phyloP scores from a whole-genome alignment of 2,888 invertebrate genomes.

The Ischnura elegans region DNA sequence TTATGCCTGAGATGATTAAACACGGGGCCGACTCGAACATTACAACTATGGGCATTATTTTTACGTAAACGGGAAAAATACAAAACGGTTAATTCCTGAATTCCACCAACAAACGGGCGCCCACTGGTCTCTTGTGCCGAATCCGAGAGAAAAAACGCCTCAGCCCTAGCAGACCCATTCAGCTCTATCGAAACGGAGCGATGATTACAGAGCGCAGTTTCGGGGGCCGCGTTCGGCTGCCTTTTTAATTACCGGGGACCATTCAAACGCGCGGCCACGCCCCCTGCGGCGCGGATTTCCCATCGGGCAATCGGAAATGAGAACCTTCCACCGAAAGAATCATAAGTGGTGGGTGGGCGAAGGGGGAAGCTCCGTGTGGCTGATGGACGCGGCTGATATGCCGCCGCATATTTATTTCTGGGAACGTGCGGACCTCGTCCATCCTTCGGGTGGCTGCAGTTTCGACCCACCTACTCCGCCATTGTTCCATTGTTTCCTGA shows the following conservation, averaged over 20 bases:
- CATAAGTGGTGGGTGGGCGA: not conserved
- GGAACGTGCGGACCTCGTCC: not conserved
- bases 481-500: not conserved
- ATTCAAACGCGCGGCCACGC: not conserved
- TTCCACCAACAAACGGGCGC: not conserved
- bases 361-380: not conserved
- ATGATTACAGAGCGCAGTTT: slow-evolving; percentile 42
- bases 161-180: not conserved
- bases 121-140: not conserved
- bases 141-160: not conserved
- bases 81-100: too few species aligned
- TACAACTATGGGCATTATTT: too few species aligned
- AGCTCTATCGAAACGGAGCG: slow-evolving; percentile 8
- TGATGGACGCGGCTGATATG: slow-evolving; percentile 9
- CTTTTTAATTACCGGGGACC: slow-evolving; percentile 36
- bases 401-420: not conserved
- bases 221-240: not conserved
- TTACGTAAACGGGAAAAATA: too few species aligned
- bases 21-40: too few species aligned
- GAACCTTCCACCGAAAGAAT: not conserved
- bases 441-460: not conserved
- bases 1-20: too few species aligned
- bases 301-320: slow-evolving; percentile 3
- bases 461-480: not conserved
- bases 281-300: slow-evolving; percentile 10